phyloP scores from a whole-genome alignment of 1,140 invertebrate genomes.

The Chelonus insularis region DNA sequence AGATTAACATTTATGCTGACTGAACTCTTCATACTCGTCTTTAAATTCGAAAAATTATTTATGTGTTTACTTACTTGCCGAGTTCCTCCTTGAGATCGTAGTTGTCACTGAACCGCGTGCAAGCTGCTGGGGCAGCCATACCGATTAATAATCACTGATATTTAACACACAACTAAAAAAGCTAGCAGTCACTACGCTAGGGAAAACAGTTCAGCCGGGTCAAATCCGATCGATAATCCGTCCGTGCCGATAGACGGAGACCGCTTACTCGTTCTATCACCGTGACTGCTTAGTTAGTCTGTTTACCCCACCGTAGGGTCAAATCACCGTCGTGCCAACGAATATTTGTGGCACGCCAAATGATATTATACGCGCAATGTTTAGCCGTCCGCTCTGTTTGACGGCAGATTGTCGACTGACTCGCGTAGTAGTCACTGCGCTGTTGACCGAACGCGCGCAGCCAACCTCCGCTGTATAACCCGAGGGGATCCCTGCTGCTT shows the following conservation, averaged over 20 bases:
- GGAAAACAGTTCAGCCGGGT: slow-evolving; percentile 43
- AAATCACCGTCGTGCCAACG: slow-evolving; percentile 23
- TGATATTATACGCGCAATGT: slow-evolving; percentile 15
- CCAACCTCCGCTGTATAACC: slow-evolving; percentile 30
- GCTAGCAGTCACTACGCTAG: slow-evolving; percentile 31
- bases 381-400: slow-evolving; percentile 46
- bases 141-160: slow-evolving; percentile 32
- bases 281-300: too few relatives aligned
- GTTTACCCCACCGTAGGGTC: background rate
- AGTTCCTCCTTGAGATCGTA: slow-evolving; percentile 99
- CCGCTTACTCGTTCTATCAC: too few relatives aligned
- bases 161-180: slow-evolving; percentile 11
- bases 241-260: background rate
- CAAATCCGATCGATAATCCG: slow-evolving; percentile 57
- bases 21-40: background rate
- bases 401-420: slow-evolving; percentile 58
- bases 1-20: background rate
- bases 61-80: slow-evolving; percentile 86
- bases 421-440: slow-evolving; percentile 47
- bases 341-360: slow-evolving; percentile 26
- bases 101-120: slow-evolving; percentile 96
- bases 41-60: background rate
- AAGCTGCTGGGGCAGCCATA: slow-evolving; percentile 71
- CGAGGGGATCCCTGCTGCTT: slow-evolving; percentile 19
- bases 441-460: slow-evolving; percentile 23